Evolutionary conservation across 2,113 vertebrate genomes (phyloP), one percentile per base, ranked within the genome.

Genomic region (Tetraodon nigroviridis): DNA sequence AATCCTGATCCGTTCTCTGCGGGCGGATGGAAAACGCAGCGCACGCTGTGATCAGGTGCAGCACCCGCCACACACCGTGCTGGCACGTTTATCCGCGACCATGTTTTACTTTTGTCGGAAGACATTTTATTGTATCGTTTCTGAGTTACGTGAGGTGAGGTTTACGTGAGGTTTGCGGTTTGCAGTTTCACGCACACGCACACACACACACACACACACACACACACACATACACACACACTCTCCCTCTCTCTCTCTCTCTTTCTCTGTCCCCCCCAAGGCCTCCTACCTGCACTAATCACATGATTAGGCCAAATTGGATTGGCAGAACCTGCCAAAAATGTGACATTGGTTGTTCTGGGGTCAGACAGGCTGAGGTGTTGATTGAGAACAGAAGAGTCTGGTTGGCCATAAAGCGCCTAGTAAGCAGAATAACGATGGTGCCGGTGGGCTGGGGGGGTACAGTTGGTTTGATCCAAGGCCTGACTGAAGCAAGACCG

Each of bases 61-160:
- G 76, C 79, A 85, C 84, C 77, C 76, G 79, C 80, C 84, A 83
- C 86, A 88, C 85, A 88, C 78, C 66, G 80, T 47, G 81, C 61
- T 24, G 49, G 68, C 71, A 59, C 66, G 50, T 55, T 40, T 57
- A 24, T 13, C 58, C 37, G 24, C 50, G 5, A 45, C 61, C 17
- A 58, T 6, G 14, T 51, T 16, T 69, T 48, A 59, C 71, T 64
- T 64, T 64, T 78, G 76, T 71, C 82, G 79, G 78, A 73, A 72
- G 32, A 82, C 51, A 58, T 86, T 84, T 85, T 83, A 87, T 83
- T 84, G 77, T 80, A 80, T 88, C 78, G 69, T 89, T 79, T 73
- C 84, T 82, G 86, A 83, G 81, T 78, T 78, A 77, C 76, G 80
- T 67, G 55, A 71, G 81, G 64, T 81, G 84, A 86, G 84, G 81